Evolutionary conservation across 2,888 invertebrate genomes (phyloP), one percentile per base, ranked within the genome.

Genomic region (Criorhina ranunculi): DNA sequence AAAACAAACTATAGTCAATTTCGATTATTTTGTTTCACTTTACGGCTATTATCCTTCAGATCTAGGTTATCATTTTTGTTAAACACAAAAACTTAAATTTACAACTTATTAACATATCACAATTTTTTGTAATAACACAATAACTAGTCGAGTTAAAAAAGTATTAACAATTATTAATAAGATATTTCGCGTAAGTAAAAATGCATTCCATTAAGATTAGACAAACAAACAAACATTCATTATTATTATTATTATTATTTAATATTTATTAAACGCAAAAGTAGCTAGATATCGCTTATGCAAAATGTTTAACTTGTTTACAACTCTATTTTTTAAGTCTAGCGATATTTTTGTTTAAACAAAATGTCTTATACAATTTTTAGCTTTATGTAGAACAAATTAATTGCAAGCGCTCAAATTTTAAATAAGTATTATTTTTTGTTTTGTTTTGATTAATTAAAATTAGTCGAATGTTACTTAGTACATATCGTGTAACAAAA

Each of bases 341-440:
- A 46, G 19, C 17, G 44, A 4, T 44, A 0, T 42, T 12, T n/a
- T 42, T 15, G 1, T 37, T 15, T 42, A 5, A 42, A 42, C 8
- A 15, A 42, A 17, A 7, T 31, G 7, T 19, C 8, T 40, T 15
- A 59, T 40, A 59, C 37, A 40, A 57, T 11, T 19, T 12, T 57
- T 24, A 37, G 24, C n/a, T 7, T 37, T 7, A 44, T 15, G 4
- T 24, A 24, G 9, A 17, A 42, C 5, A 2, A 35, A 11, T 11
- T 60, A 42, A 12, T 42, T 42, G 12, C 42, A 44, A 60, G 12
- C 55, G 55, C 69, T 69, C 55, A 57, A 69, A 69, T 3, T 60
- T 17, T 15, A 12, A 15, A 33, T 35, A 62, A 46, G n/a, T 33
- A 31, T 6, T 44, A 5, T 9, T 6, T 17, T 44, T 2, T 8